Evolutionary conservation across 2,797 vertebrate genomes (phyloP).

Genomic region (Delichon dasypus): DNA sequence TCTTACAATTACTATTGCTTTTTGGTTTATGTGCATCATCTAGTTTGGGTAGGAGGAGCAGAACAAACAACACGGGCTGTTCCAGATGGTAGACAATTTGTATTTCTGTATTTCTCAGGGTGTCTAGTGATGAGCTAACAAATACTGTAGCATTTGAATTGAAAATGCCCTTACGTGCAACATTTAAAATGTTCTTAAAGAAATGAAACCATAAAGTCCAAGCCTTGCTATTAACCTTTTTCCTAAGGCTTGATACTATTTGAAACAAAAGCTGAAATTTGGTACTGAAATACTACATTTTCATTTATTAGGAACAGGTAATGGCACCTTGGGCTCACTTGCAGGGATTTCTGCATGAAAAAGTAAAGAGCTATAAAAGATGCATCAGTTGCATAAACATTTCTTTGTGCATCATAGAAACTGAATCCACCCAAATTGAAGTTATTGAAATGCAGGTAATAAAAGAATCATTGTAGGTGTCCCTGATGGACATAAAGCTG

Average conservation of each 20-base stretch:
- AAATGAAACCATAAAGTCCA: not conserved
- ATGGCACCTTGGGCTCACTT: not conserved
- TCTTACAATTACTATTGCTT: not conserved
- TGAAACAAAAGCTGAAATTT: not conserved
- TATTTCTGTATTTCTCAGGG: not conserved
- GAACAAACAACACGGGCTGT: not conserved
- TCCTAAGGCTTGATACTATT: not conserved
- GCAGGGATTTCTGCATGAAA: not conserved
- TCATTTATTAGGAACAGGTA: not conserved
- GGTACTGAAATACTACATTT: not conserved
- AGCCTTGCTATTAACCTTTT: not conserved
- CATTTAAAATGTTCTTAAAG: not conserved
- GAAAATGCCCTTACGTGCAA: not conserved
- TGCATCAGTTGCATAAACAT: not conserved
- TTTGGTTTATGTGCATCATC: not conserved
- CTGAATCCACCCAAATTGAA: not conserved
- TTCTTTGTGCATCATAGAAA: not conserved
- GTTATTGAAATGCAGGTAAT: not conserved
- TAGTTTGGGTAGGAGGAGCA: not conserved
- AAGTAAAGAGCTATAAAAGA: not conserved
- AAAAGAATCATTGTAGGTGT: not conserved
- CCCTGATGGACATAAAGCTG: fast-evolving
- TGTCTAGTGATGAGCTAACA: slow-evolving; percentile 30
- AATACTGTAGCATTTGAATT: not conserved
- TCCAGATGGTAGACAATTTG: slow-evolving; percentile 45